Percentiles rank a stretch among this genome's conserved stretches.
These are phyloP conservation scores for Sipha flava DNA, from an alignment of 1,140 invertebrate genomes.

Conservation along the genomic window DNA sequence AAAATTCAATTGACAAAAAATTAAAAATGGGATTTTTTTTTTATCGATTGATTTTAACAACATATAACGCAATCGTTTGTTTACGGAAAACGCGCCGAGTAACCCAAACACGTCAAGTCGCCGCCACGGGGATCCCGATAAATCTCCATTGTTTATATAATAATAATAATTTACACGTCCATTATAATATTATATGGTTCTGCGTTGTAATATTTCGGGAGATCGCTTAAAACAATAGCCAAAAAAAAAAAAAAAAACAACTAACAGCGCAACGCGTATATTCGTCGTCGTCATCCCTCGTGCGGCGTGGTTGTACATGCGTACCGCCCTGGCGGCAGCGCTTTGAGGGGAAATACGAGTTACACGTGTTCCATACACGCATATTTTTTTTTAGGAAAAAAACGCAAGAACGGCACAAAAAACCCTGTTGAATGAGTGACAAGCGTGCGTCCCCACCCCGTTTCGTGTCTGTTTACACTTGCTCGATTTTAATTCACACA, in stretches of 20 bases:
- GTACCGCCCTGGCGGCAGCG: too few relatives aligned
- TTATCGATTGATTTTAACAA: not conserved
- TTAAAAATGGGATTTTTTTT: too few relatives aligned
- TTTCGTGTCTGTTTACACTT: slow-evolving; percentile 13
- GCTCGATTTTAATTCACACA: slow-evolving; percentile 5
- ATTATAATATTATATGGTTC: too few relatives aligned
- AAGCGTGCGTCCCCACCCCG: not conserved
- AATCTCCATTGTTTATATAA: not conserved
- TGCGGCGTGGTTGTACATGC: not conserved
- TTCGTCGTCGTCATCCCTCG: not conserved
- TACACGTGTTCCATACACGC: not conserved
- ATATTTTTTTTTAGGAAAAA: not conserved
- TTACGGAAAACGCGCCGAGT: not conserved
- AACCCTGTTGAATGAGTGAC: slow-evolving; percentile 18
- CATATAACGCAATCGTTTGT: too few relatives aligned
- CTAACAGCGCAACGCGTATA: not conserved
- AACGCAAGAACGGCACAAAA: not conserved
- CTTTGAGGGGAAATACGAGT: not conserved
- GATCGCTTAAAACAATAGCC: not conserved
- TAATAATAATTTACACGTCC: too few relatives aligned
- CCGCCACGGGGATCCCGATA: not conserved
- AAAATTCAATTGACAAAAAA: too few relatives aligned
- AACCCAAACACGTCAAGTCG: not conserved
- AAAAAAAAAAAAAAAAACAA: too few relatives aligned
- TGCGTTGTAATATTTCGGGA: not conserved